Percentiles rank a stretch among this genome's conserved stretches.
Conservation (phyloP, 2,888 invertebrate species). For the Artemia sp. region DNA sequence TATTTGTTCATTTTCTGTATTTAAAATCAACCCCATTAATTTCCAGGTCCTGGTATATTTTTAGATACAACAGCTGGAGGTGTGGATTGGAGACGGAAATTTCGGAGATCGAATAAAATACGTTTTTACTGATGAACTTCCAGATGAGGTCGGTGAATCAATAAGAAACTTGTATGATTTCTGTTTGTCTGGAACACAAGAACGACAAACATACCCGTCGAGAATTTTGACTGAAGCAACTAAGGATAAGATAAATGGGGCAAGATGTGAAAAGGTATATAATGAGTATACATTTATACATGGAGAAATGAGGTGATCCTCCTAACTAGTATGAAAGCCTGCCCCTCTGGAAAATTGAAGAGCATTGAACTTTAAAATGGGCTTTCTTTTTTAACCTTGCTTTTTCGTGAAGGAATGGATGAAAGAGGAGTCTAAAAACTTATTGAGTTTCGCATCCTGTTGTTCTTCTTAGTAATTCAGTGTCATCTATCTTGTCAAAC, state of each 20-base stretch:
- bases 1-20: too few species aligned
- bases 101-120: slow-evolving; percentile 79
- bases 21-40: background rate
- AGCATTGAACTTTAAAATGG: too few species aligned
- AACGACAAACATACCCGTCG: slow-evolving; percentile 71
- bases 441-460: too few species aligned
- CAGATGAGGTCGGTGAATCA: slow-evolving; percentile 39
- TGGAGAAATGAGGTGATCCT: too few species aligned
- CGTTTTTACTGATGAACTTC: slow-evolving; percentile 54
- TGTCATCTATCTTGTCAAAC: too few species aligned
- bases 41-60: slow-evolving; percentile 61
- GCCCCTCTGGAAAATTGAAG: too few species aligned
- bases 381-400: too few species aligned
- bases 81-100: slow-evolving; percentile 62
- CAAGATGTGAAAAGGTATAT: slow-evolving; percentile 51
- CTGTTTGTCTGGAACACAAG: slow-evolving; percentile 63
- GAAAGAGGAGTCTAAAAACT: too few species aligned
- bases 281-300: background rate
- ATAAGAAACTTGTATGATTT: slow-evolving; percentile 49
- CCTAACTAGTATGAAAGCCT: too few species aligned
- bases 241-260: slow-evolving; percentile 47
- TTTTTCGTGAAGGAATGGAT: too few species aligned
- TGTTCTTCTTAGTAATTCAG: too few species aligned
- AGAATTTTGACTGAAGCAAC: slow-evolving; percentile 64
- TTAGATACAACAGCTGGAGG: slow-evolving; percentile 73